phyloP scores from a whole-genome alignment of 2,113 vertebrate species.

The Pollimyrus isidori region DNA sequence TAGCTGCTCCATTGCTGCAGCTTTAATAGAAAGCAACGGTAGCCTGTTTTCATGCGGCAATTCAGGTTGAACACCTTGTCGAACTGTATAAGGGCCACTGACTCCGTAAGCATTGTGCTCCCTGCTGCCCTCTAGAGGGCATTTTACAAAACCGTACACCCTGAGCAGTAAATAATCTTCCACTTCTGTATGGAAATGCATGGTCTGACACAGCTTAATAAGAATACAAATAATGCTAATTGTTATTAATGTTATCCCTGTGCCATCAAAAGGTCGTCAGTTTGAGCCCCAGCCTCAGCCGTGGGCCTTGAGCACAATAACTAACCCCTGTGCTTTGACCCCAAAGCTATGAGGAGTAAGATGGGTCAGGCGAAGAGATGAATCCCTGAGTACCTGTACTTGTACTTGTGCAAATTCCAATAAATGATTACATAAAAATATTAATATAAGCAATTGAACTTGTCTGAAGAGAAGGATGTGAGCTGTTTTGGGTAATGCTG shows the following conservation, averaged over 20 bases:
- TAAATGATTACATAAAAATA: background rate
- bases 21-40: background rate
- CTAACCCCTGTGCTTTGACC: background rate
- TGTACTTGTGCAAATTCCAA: background rate
- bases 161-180: background rate
- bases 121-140: background rate
- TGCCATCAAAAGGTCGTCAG: background rate
- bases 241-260: background rate
- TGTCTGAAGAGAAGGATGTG: background rate
- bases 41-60: background rate
- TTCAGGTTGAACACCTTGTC: background rate
- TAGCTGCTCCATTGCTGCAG: background rate
- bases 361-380: background rate
- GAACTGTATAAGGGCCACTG: background rate
- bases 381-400: background rate
- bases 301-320: background rate
- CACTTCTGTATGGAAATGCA: background rate
- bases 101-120: background rate
- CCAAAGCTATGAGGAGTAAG: background rate
- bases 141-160: background rate
- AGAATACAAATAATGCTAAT: background rate
- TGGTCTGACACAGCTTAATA: background rate
- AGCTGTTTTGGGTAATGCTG: background rate
- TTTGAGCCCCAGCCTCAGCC: background rate
- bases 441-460: background rate